Conservation (phyloP, 2,113 vertebrate species). For the Alces alces region DNA sequence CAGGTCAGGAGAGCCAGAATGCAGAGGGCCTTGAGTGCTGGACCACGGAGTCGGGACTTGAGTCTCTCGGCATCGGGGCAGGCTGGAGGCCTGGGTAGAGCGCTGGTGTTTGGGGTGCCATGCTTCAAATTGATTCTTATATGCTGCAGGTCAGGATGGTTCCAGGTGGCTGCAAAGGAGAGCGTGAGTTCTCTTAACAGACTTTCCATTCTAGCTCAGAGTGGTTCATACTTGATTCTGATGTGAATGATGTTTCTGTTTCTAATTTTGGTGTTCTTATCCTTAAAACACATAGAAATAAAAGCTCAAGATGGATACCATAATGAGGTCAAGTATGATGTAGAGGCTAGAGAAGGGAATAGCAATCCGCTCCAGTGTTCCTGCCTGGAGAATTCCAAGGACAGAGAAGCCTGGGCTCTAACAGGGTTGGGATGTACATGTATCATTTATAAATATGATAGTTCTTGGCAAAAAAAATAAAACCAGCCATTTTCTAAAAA, state of each 20-base stretch:
- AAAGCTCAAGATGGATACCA: neutral
- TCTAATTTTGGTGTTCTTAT: neutral
- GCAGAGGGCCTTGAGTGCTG: neutral
- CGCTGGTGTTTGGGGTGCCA: accelerated
- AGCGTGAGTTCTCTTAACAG: neutral
- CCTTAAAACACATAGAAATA: neutral
- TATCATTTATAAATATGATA: neutral
- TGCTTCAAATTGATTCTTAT: neutral
- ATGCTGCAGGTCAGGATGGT: neutral
- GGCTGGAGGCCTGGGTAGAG: neutral
- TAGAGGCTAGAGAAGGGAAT: neutral
- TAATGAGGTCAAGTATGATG: neutral
- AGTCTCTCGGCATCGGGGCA: accelerated
- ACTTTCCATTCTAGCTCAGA: neutral
- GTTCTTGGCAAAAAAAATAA: neutral
- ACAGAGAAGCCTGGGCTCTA: neutral
- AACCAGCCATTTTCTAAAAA: neutral
- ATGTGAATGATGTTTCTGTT: neutral
- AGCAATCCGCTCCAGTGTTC: neutral
- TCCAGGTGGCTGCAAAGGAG: accelerated
- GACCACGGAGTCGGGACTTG: accelerated
- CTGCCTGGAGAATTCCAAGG: neutral
- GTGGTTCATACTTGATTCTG: neutral
- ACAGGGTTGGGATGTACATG: accelerated
- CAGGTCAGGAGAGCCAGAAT: neutral